Base-by-base conservation (phyloP, 2,113 vertebrate genomes). In the Anas platyrhynchos region DNA sequence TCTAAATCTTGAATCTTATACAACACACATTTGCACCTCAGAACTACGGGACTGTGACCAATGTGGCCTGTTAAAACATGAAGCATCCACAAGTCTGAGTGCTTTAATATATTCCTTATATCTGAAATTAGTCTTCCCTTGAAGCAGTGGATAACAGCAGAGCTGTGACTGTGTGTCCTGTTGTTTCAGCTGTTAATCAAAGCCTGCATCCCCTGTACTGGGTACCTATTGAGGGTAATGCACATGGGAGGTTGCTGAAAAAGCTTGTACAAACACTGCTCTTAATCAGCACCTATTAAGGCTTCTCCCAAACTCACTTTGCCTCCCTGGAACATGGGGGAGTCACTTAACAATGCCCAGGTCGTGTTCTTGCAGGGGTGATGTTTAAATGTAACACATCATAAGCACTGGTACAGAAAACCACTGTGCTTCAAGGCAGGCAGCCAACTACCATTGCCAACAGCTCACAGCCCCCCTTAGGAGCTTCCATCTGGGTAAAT, bases 131-230 rank as follows among this genome's bases (percentile, higher is more conserved):
- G 26, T 77, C 4, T 86, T 73, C 50, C 46, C 46, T 59, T 43
- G 22, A 61, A 89, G 63, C 3, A 67, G 41, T 20, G 31, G 72
- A 50, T 88, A 21, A 62, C 32, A 89, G 65, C n/a, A 80, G 75
- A 93, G n/a, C 41, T 67, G 44, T 63, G 68, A 67, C 89, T 71
- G 8, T 55, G 50, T 83, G 63, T 18, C 0, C 1, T 78, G 43
- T 80, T 88, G 80, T 94, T 94, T 86, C 83, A 88, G n/a, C 69
- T 65, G 65, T 43, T 89, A 62, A 91, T 77, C 63, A 86, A 77
- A 89, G 72, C 7, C 27, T 86, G 23, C 2, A 1, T 85, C 74
- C 46, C 34, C 50, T 73, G 44, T 41, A 9, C 58, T 66, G 72
- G 78, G 12, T 80, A 69, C 50, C 44, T 86, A 4, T 46, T 43